A percentile compares a stretch with the other conserved stretches of the same genome.
Evolutionary conservation across 2,888 invertebrate species (phyloP).

Genomic region (Lypha dubia): DNA sequence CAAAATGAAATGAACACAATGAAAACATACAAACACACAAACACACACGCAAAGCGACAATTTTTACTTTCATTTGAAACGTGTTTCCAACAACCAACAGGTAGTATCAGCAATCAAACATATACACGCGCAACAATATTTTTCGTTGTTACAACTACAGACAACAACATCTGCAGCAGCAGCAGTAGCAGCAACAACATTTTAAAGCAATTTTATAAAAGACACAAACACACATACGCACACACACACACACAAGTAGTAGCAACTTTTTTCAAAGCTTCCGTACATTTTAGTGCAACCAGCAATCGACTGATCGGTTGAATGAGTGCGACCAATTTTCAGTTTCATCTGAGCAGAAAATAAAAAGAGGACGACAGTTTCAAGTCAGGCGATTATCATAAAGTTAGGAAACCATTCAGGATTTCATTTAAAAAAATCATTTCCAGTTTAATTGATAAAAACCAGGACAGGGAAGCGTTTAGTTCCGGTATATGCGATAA

Average conservation of each 20-base stretch:
- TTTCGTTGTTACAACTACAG: conserved; percentile 34
- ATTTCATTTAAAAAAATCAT: too few species aligned
- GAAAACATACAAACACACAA: conserved; percentile 32
- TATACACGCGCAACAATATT: conserved; percentile 40
- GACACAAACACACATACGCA: background rate
- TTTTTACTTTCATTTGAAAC: conserved; percentile 82
- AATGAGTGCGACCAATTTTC: conserved; percentile 21
- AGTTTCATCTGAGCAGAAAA: background rate
- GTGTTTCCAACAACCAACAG: conserved; percentile 75
- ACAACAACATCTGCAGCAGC: conserved; percentile 34
- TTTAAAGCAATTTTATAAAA: conserved; percentile 1
- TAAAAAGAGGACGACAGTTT: background rate
- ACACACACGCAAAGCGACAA: conserved; percentile 64
- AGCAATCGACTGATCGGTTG: conserved; percentile 4
- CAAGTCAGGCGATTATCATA: too few species aligned
- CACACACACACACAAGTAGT: background rate
- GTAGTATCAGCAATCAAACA: conserved; percentile 56
- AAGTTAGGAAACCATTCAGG: too few species aligned
- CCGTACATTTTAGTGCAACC: conserved; percentile 55
- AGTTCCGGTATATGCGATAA: too few species aligned
- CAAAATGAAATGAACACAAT: conserved; percentile 2
- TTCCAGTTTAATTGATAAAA: too few species aligned
- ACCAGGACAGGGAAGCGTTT: too few species aligned
- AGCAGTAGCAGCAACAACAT: conserved; percentile 11
- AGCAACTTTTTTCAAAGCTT: conserved; percentile 50